Base-by-base conservation (phyloP, 1,140 invertebrate species). In the Carcinoscorpius rotundicauda region DNA sequence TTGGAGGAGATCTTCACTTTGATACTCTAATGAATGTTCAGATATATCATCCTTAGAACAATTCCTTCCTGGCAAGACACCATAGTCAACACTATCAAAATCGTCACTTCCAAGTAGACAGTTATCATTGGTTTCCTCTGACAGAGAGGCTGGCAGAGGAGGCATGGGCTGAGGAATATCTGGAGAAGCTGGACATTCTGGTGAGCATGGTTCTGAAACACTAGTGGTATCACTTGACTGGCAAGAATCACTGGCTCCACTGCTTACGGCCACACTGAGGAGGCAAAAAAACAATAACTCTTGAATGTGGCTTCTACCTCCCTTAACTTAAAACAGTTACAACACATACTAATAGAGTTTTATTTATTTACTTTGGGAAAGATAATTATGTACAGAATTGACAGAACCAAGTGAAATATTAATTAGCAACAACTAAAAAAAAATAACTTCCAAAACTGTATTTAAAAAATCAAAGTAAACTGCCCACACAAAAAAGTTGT, bases 241-340 rank as follows among this genome's bases (percentile, higher is more conserved):
- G 51, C 66, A 68, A 49, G 66, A 65, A 51, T 68, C 66, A 4
- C 64, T 63, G 61, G 63, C 62, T 56, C 64, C 64, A 57, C 61
- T 68, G 61, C 66, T 68, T 4, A 61, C 63, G 49, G 57, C 66
- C 57, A 68, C 64, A 61, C 66, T 68, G 61, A 9, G 53, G 55
- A 49, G 72, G 75, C 55, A 74, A 73, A 65, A 64, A 73, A 76
- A 63, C 29, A 29, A 29, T 29, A 29, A 29, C 29, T 29, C 29
- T 29, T 29, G 29, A 29, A 29, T 29, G 29, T 29, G 29, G 29
- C 29, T 29, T 29, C 0, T 2, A 57, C 56, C n/a, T 57, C 48
- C n/a, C 56, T 57, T 57, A 29, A 29, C 56, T 29, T 11, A 57
- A 10, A 57, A 57, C 56, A 29, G 29, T 29, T 29, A 29, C 29